Conservation (phyloP, 2,888 invertebrate genomes). For the Eurytoma adleriae region DNA sequence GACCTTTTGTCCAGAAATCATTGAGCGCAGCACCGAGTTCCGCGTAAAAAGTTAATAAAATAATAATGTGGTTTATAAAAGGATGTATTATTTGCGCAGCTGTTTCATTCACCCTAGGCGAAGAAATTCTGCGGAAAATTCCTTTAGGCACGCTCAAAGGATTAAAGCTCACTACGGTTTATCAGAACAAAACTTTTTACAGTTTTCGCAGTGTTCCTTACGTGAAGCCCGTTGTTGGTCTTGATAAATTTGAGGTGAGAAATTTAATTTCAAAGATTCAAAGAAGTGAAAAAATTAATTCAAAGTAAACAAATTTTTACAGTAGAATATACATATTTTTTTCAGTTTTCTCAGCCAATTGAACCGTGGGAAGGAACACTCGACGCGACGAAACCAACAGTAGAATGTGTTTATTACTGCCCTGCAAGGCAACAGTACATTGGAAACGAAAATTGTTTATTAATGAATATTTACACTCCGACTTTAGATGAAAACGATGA, state of each 20-base stretch:
- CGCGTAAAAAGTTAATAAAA: neutral
- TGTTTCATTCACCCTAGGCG: neutral
- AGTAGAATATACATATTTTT: neutral
- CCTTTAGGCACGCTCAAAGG: conserved; percentile 69
- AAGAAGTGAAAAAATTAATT: neutral
- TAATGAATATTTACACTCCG: conserved; percentile 69
- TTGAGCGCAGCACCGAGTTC: neutral
- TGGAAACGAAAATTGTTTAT: conserved; percentile 70
- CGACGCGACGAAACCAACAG: conserved; percentile 68
- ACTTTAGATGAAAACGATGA: conserved; percentile 64
- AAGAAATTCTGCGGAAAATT: conserved; percentile 57
- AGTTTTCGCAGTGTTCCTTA: conserved; percentile 72
- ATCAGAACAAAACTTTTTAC: conserved; percentile 64
- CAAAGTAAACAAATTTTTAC: neutral
- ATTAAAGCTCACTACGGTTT: conserved; percentile 63
- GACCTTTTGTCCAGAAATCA: neutral
- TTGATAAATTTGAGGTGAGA: conserved; percentile 68
- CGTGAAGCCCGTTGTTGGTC: conserved; percentile 67
- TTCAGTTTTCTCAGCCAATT: conserved; percentile 62
- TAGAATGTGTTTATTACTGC: conserved; percentile 68
- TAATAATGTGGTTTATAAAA: conserved; percentile 11
- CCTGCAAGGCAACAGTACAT: conserved; percentile 62
- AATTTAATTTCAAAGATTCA: neutral
- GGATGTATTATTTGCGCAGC: conserved; percentile 4
- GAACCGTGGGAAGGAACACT: conserved; percentile 69